A percentile compares a stretch with the other conserved stretches of the same genome.
phyloP scores from a whole-genome alignment of 1,140 invertebrate genomes.

The Saxidomus purpurata region DNA sequence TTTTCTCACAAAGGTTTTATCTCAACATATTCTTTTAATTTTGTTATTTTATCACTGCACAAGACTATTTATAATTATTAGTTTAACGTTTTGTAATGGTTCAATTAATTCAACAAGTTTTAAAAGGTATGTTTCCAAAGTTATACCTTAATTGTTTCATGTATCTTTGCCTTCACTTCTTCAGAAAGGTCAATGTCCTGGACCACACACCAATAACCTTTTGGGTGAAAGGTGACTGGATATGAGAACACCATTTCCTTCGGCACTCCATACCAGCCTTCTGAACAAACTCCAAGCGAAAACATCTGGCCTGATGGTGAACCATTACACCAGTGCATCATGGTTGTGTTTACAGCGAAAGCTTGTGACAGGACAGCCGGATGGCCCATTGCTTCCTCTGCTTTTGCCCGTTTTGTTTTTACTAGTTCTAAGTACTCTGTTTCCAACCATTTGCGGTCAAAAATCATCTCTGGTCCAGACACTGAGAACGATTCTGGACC shows the following conservation, averaged over 20 bases:
- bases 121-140: too few species aligned
- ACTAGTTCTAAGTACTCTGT: constrained; percentile 81
- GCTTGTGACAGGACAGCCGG: constrained; percentile 71
- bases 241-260: constrained; percentile 83
- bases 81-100: too few species aligned
- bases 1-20: too few species aligned
- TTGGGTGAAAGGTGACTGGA: constrained; percentile 82
- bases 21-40: too few species aligned
- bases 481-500: constrained; percentile 84
- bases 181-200: constrained; percentile 81
- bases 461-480: constrained; percentile 80
- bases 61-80: too few species aligned
- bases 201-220: constrained; percentile 83
- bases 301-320: constrained; percentile 81
- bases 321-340: constrained; percentile 83
- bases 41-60: too few species aligned
- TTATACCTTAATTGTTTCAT: constrained; percentile 73
- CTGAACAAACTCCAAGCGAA: constrained; percentile 82
- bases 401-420: constrained; percentile 61
- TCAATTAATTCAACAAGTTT: too few species aligned
- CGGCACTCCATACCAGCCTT: constrained; percentile 85
- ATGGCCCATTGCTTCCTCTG: constrained; percentile 73
- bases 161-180: constrained; percentile 78
- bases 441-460: constrained; percentile 84
- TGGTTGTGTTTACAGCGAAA: constrained; percentile 75